A percentile compares a stretch with the other conserved stretches of the same genome.
phyloP scores from a whole-genome alignment of 2,888 invertebrate species.

The Loripinus fragilis region DNA sequence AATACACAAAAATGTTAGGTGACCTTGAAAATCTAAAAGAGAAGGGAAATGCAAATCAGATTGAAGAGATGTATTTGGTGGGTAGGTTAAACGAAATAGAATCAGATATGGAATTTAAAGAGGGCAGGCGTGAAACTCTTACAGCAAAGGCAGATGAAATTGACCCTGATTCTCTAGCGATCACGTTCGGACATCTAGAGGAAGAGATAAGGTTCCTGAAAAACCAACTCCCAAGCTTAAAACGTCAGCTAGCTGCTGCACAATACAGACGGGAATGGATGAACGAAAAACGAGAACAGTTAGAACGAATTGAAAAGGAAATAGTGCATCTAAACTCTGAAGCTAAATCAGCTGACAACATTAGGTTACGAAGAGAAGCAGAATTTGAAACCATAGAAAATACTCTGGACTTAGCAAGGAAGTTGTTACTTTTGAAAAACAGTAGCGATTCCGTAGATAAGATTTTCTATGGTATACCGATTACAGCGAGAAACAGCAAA shows the following conservation, averaged over 20 bases:
- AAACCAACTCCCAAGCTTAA: constrained; percentile 67
- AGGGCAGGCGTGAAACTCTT: constrained; percentile 66
- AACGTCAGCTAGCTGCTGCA: constrained; percentile 65
- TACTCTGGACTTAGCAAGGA: constrained; percentile 69
- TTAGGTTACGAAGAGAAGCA: constrained; percentile 57
- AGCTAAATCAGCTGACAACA: constrained; percentile 54
- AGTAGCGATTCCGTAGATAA: constrained; percentile 76
- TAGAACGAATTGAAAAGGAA: constrained; percentile 66
- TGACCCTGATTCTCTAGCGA: constrained; percentile 56
- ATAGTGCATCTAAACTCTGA: constrained; percentile 55
- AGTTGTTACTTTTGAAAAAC: constrained; percentile 73
- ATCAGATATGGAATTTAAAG: constrained; percentile 76
- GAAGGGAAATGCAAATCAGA: constrained; percentile 65
- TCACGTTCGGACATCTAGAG: constrained; percentile 72
- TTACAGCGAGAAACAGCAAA: constrained; percentile 62
- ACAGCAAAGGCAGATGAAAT: constrained; percentile 50
- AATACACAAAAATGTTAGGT: constrained; percentile 60
- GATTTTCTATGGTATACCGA: constrained; percentile 76
- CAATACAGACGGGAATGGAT: constrained; percentile 74
- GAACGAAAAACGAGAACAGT: constrained; percentile 60
- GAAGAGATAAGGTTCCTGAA: constrained; percentile 72
- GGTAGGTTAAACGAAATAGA: constrained; percentile 70
- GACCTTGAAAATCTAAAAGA: constrained; percentile 68
- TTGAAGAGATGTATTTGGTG: constrained; percentile 63
- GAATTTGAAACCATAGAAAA: constrained; percentile 66